Conservation (phyloP, 2,797 vertebrate genomes). For the Trachops cirrhosus region DNA sequence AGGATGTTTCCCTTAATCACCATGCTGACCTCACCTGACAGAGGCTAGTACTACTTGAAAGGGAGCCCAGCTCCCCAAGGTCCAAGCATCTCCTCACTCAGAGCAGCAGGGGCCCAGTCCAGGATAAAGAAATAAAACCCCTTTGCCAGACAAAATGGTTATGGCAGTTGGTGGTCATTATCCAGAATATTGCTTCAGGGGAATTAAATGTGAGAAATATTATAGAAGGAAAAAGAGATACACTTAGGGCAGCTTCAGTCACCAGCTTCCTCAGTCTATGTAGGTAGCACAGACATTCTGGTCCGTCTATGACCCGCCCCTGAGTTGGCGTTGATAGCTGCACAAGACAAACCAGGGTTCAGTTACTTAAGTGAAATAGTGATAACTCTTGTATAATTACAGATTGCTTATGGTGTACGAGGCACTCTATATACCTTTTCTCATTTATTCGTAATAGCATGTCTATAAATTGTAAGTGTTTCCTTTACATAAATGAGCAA, state of each 20-base stretch:
- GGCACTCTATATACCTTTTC: not conserved
- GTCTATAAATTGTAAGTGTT: not conserved
- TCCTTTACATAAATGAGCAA: not conserved
- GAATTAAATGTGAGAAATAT: conserved; percentile 41
- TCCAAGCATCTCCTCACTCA: not conserved
- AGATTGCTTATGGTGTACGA: not conserved
- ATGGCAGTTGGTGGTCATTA: conserved; percentile 51
- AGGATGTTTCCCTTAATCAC: conserved; percentile 53
- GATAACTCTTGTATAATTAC: not conserved
- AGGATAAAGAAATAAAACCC: conserved; percentile 15
- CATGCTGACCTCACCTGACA: conserved; percentile 59
- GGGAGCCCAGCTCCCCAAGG: not conserved
- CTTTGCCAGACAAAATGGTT: conserved; percentile 55
- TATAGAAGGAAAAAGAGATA: not conserved
- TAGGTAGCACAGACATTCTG: not conserved
- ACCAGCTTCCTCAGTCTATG: not conserved
- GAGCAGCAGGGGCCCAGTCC: not conserved
- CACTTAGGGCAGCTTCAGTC: not conserved
- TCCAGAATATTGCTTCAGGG: conserved; percentile 40
- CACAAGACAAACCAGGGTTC: not conserved
- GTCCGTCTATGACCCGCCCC: not conserved
- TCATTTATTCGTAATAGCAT: not conserved
- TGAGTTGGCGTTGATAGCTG: not conserved
- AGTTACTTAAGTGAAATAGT: not conserved
- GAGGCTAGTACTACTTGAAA: not conserved